Conservation (phyloP, 92 coral and sea anemone genomes). For the Epizoanthus scotinus region DNA sequence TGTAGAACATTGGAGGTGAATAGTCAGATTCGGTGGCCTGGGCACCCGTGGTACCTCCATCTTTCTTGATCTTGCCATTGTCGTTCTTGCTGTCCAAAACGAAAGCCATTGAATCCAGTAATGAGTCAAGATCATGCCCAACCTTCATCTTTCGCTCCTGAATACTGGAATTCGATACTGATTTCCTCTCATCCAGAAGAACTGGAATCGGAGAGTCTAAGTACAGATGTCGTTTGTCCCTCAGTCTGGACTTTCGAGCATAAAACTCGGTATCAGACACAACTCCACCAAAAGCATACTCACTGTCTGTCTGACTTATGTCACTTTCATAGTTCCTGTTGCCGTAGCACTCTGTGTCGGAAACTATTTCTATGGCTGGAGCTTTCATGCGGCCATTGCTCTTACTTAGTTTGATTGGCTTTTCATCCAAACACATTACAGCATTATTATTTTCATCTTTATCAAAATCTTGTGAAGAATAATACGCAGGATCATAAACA, state of each 20-base stretch:
- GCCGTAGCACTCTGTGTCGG: slow-evolving; percentile 76
- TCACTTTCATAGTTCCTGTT: slow-evolving; percentile 71
- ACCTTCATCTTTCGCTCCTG: slow-evolving; percentile 82
- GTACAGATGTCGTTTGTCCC: slow-evolving; percentile 63
- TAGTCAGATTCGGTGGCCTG: slow-evolving; percentile 22
- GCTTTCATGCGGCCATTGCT: slow-evolving; percentile 55
- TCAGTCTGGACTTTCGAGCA: slow-evolving; percentile 58
- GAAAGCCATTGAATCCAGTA: slow-evolving; percentile 89
- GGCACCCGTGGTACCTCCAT: slow-evolving; percentile 4
- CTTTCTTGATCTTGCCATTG: slow-evolving; percentile 17
- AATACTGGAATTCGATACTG: slow-evolving; percentile 64
- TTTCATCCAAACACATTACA: slow-evolving; percentile 13
- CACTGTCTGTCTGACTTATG: slow-evolving; percentile 72
- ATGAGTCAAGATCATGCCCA: slow-evolving; percentile 84
- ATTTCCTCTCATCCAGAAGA: slow-evolving; percentile 57
- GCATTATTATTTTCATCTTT: slow-evolving; percentile 70
- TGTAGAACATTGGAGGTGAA: slow-evolving; percentile 71
- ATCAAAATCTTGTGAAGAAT: slow-evolving; percentile 69
- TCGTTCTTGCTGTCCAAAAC: slow-evolving; percentile 62
- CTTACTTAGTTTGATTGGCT: slow-evolving; percentile 18
- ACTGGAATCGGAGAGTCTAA: slow-evolving; percentile 80
- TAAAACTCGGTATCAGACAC: slow-evolving; percentile 81
- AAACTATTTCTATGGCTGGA: slow-evolving; percentile 69
- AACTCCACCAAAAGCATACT: slow-evolving; percentile 61
- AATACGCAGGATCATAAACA: slow-evolving; percentile 58